Conservation (phyloP, 2,888 invertebrate genomes). For the Cheilosia scutellata region DNA sequence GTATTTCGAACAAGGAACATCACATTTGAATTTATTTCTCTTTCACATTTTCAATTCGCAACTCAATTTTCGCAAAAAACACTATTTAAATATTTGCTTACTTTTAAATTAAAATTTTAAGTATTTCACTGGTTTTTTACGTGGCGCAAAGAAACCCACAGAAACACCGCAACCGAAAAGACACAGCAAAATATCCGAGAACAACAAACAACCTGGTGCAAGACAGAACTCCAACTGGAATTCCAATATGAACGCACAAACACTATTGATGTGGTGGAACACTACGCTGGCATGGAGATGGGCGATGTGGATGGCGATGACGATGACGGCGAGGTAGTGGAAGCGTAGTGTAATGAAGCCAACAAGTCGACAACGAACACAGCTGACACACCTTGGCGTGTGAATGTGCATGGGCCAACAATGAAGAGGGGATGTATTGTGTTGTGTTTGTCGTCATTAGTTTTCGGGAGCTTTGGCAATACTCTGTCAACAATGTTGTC, state of each 20-base stretch:
- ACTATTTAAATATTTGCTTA: not conserved
- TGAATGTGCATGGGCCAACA: not conserved
- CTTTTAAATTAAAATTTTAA: slow-evolving; percentile 7
- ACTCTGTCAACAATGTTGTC: no score
- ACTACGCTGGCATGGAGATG: slow-evolving; percentile 64
- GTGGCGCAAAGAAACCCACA: slow-evolving; percentile 57
- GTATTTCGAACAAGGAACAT: not conserved
- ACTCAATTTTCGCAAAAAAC: slow-evolving; percentile 1
- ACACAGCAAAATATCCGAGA: slow-evolving; percentile 25
- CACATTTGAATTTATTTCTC: not conserved
- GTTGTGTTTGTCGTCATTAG: no score
- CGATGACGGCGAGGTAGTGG: not conserved
- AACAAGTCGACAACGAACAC: slow-evolving; percentile 63
- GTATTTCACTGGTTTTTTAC: slow-evolving; percentile 47
- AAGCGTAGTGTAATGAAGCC: slow-evolving; percentile 10
- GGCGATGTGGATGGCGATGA: not conserved
- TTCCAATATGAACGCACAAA: slow-evolving; percentile 47
- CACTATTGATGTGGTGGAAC: slow-evolving; percentile 70
- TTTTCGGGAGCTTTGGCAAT: no score
- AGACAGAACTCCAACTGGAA: slow-evolving; percentile 73
- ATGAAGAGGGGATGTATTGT: no score
- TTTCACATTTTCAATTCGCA: not conserved
- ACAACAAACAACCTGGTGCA: slow-evolving; percentile 56
- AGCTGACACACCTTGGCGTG: slow-evolving; percentile 54
- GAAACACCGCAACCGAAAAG: slow-evolving; percentile 37